Conservation (phyloP, 1,140 invertebrate genomes). For the Arctopsyche grandis region DNA sequence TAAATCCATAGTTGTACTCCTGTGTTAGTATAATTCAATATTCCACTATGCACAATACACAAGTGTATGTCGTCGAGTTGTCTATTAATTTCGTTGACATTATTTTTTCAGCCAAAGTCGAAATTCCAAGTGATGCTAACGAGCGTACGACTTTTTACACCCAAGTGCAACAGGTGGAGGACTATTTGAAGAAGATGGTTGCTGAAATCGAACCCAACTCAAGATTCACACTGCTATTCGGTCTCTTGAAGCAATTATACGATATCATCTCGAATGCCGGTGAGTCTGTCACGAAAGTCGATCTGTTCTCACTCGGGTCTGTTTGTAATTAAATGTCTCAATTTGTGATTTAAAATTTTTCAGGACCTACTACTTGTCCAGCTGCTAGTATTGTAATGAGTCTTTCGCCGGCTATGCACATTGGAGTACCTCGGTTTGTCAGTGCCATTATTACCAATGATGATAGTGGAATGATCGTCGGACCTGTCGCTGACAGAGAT, state of each 20-base stretch:
- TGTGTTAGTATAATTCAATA: background rate
- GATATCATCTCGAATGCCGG: constrained; percentile 40
- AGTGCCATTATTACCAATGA: background rate
- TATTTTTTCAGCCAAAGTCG: constrained; percentile 41
- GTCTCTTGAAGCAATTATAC: constrained; percentile 42
- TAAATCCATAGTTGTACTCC: constrained; percentile 18
- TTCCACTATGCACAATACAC: too few relatives aligned
- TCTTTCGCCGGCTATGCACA: constrained; percentile 32
- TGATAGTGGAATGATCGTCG: background rate
- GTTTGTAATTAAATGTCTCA: background rate
- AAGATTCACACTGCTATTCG: constrained; percentile 17
- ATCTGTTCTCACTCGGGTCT: too few relatives aligned
- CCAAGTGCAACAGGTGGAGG: constrained; percentile 40
- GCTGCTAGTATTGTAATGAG: constrained; percentile 42
- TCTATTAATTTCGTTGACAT: background rate
- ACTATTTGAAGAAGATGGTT: constrained; percentile 38
- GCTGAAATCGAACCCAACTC: constrained; percentile 18
- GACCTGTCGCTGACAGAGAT: background rate
- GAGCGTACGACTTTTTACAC: constrained; percentile 14
- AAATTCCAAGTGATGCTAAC: constrained; percentile 26
- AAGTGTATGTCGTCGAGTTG: background rate
- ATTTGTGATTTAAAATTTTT: background rate
- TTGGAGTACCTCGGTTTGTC: constrained; percentile 34
- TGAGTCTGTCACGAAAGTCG: constrained; percentile 9
- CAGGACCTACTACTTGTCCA: constrained; percentile 32